Evolutionary conservation across 2,113 vertebrate species (phyloP), one percentile per base, ranked within the genome.

Genomic region (Gavia stellata): DNA sequence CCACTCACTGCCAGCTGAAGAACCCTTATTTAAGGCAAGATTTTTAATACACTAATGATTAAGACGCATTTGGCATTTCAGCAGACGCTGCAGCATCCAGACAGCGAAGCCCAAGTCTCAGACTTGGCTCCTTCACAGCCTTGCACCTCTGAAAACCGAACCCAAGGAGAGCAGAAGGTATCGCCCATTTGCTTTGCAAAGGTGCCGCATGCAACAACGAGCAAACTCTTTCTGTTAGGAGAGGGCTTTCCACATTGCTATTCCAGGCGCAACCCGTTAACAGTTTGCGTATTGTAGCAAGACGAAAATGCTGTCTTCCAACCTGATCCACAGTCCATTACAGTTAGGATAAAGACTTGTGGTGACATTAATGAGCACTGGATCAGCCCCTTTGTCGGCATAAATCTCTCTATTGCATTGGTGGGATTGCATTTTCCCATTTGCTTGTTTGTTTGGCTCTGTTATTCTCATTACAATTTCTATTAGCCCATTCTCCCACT

Each of bases 381-480:
- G 75, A 95, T 91, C 77, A 31, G 82, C 87, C 92, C 92, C 92
- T 81, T 44, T 72, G 88, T 82, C n/a, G 12, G 81, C 72, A 61
- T 49, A 94, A 96, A 91, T 86, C 81, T 92, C 89, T 49, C 81
- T 23, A 0, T 17, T 4, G 31, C 68, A 11, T 34, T 20, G 42
- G 47, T n/a, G 90, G 86, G 82, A 92, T 50, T 66, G 75, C 25
- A 3, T 71, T 90, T 94, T 44, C 62, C 71, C 55, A 53, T 73
- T 86, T 68, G 33, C 77, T 86, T 75, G 63, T 67, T 81, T 87
- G 88, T 84, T 90, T 96, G 95, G 92, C 84, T 73, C 79, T 33
- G 68, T 40, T 40, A 7, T 90, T 90, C 91, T 82, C 81, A 73
- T 92, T 82, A 85, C 78, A 47, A 45, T 91, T 81, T 65, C 81